These are phyloP conservation scores for Setophaga coronata DNA, from an alignment of 2,113 vertebrate genomes.

Conservation along the genomic window DNA sequence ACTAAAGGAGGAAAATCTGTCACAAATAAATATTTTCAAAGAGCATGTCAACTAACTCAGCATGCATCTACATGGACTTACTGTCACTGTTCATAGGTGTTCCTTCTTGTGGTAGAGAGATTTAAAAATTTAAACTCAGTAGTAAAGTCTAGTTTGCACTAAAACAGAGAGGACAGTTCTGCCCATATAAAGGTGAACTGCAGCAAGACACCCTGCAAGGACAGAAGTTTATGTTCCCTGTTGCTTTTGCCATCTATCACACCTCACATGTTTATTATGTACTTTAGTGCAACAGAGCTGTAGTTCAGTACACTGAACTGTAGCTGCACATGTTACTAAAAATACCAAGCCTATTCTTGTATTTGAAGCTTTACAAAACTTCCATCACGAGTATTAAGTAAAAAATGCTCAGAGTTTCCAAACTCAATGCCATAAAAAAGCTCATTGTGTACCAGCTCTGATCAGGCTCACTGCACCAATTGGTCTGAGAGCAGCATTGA, in stretches of 20 bases:
- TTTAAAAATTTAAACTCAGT: neutral
- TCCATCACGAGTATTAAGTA: neutral
- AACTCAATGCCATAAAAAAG: neutral
- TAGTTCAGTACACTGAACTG: neutral
- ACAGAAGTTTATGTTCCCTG: neutral
- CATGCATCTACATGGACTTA: neutral
- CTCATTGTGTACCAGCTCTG: neutral
- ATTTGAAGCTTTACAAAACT: neutral
- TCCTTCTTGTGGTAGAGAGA: neutral
- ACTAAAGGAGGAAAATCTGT: neutral
- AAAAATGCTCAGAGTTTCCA: neutral
- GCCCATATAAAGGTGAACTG: neutral
- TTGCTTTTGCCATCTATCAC: neutral
- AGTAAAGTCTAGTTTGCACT: neutral
- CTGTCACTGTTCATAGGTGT: neutral
- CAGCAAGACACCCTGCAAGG: neutral
- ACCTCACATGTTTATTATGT: neutral
- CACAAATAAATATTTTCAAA: neutral
- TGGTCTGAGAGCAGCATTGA: neutral
- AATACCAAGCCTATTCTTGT: neutral
- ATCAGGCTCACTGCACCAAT: neutral
- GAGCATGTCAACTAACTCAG: neutral
- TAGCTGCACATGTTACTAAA: neutral
- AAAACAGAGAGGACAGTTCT: neutral
- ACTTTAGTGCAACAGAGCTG: neutral